Conservation (phyloP, 2,797 vertebrate genomes). For the Enteromius anoplus region DNA sequence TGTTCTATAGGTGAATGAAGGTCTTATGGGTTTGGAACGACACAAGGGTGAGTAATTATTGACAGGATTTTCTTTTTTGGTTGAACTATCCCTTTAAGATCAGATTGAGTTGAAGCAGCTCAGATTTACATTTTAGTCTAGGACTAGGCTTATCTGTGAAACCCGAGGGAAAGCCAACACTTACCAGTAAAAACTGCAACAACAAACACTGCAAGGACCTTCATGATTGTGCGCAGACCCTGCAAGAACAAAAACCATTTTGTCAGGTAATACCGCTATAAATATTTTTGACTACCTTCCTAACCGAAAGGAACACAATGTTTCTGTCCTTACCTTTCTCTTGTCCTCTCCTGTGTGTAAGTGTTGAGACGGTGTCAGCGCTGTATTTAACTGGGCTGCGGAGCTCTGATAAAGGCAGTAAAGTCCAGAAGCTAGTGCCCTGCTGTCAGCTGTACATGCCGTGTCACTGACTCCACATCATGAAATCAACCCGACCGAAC, state of each 20-base stretch:
- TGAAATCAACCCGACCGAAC: conserved; percentile 5
- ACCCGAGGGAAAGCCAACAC: conserved; percentile 7
- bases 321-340: conserved; percentile 55
- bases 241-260: conserved; percentile 26
- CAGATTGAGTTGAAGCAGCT: no score
- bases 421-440: conserved; percentile 60
- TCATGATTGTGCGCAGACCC: conserved; percentile 66
- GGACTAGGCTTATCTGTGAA: no score
- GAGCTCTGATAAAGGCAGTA: conserved; percentile 47
- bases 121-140: no score
- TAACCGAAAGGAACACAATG: neutral
- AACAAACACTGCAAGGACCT: conserved; percentile 66
- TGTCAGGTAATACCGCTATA: neutral
- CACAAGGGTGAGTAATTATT: no score
- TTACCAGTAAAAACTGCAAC: conserved; percentile 69
- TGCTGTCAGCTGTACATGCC: conserved; percentile 49
- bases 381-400: conserved; percentile 62
- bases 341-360: conserved; percentile 38
- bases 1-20: no score
- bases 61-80: no score
- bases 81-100: no score
- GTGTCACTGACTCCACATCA: conserved; percentile 51
- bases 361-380: conserved; percentile 11
- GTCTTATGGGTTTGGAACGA: no score
- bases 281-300: neutral